Base-by-base conservation (phyloP, 1,140 invertebrate species). In the Atta texana region DNA sequence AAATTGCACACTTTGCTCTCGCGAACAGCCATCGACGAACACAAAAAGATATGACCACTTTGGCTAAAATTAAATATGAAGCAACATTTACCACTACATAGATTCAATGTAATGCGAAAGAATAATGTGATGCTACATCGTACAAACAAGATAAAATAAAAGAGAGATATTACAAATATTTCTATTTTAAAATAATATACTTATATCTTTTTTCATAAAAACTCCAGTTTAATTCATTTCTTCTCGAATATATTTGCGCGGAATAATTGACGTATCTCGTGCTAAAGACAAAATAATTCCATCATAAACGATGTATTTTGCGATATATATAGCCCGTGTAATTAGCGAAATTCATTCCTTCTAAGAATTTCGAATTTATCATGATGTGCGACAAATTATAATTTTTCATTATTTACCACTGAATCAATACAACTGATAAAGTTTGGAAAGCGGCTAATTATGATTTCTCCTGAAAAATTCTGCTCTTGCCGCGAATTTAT, bases 1-100 rank as follows among this genome's bases (percentile, higher is more conserved):
- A 57, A 71, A 81, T 81, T 81, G 78, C 64, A 28, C 0, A 4
- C 31, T 3, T 57, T 2, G 6, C 21, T 51, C 31, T 57, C 31
- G 21, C 24, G 24, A 78, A 24, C 24, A 64, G 8, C 59, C 5
- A 59, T 8, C 31, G n/a, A 28, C 10, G 21, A 55, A 81, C 34
- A 24, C 18, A n/a, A 10, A 31, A 71, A 57, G 16, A 81, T 71
- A 81, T 44, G 49, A 28, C 21, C 66, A 28, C 34, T 57, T 34
- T 49, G 31, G 51, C 44, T n/a, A 71, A 81, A 81, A 57, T 81
- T 71, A 81, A 81, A 81, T 81, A 59, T 57, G 21, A 71, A 71
- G 34, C 66, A 81, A 71, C 64, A 31, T 51, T 81, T 39, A 34
- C 21, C 16, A 16, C n/a, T 57, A 16, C 4, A 49, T 8, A 7